phyloP scores from a whole-genome alignment of 2,888 invertebrate genomes.

The Eupithecia vulgata region DNA sequence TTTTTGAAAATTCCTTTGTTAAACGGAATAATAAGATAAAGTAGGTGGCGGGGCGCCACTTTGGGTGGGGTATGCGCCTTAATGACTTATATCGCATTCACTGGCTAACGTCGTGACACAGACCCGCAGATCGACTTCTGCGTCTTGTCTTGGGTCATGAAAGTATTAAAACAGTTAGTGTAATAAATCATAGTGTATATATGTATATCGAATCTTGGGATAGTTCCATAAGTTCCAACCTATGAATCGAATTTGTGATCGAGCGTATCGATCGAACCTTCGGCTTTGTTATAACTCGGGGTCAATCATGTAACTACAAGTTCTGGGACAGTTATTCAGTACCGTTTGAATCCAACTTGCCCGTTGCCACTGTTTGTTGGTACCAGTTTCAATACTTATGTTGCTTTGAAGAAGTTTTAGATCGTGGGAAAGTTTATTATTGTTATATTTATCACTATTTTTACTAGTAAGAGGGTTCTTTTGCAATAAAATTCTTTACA shows the following conservation, averaged over 20 bases:
- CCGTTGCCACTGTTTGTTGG: background rate
- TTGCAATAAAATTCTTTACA: background rate
- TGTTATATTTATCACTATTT: background rate
- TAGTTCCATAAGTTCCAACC: background rate
- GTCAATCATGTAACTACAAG: background rate
- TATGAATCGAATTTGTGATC: background rate
- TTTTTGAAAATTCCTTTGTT: no score
- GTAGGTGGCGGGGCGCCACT: no score
- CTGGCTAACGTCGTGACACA: no score
- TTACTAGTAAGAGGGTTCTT: background rate
- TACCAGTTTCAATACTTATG: background rate
- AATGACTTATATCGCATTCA: no score
- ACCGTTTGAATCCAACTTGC: background rate
- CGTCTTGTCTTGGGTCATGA: no score
- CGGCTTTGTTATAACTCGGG: background rate
- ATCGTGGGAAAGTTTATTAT: background rate
- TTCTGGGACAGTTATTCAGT: conserved; percentile 8
- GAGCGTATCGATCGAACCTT: background rate
- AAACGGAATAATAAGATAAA: no score
- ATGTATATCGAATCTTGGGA: no score
- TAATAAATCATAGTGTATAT: no score
- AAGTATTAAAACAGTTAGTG: no score
- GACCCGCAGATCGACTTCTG: no score
- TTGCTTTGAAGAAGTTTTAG: conserved; percentile 1
- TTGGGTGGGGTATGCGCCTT: no score